These are phyloP conservation scores for Ophioninae sp. DNA, from an alignment of 2,888 invertebrate species.

Conservation along the genomic window DNA sequence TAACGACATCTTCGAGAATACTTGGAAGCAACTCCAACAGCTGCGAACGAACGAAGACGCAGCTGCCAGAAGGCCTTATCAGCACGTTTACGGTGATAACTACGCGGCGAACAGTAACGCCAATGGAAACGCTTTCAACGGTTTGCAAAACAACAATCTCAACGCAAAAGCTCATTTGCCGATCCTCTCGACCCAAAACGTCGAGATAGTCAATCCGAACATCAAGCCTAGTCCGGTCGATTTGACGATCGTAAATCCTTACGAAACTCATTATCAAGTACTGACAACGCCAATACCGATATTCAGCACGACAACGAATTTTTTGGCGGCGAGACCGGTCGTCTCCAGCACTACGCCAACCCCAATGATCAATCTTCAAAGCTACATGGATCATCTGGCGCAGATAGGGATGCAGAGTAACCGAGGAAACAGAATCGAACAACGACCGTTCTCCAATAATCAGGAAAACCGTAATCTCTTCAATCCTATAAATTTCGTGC, in stretches of 20 bases:
- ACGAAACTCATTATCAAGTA: slow-evolving; percentile 71
- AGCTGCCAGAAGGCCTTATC: slow-evolving; percentile 37
- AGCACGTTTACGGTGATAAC: slow-evolving; percentile 67
- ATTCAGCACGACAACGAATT: slow-evolving; percentile 71
- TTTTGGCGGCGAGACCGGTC: slow-evolving; percentile 70
- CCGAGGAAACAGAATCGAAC: slow-evolving; percentile 55
- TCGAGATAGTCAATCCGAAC: slow-evolving; percentile 77
- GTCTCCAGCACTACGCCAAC: slow-evolving; percentile 64
- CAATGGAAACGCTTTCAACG: slow-evolving; percentile 68
- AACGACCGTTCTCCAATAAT: slow-evolving; percentile 52
- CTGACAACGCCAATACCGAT: slow-evolving; percentile 78
- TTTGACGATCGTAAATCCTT: slow-evolving; percentile 67
- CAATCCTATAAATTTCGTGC: slow-evolving; percentile 79
- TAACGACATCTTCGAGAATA: slow-evolving; percentile 71
- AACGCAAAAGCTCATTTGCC: slow-evolving; percentile 74
- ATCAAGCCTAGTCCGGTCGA: slow-evolving; percentile 73
- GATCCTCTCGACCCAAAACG: slow-evolving; percentile 74
- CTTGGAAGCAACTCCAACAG: slow-evolving; percentile 73
- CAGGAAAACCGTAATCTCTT: slow-evolving; percentile 69
- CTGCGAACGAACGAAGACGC: slow-evolving; percentile 68
- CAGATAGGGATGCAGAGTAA: slow-evolving; percentile 71
- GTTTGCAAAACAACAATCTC: slow-evolving; percentile 49
- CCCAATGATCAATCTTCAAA: slow-evolving; percentile 67
- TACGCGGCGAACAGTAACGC: slow-evolving; percentile 71
- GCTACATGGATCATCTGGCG: slow-evolving; percentile 72